Percentiles rank a stretch among this genome's conserved stretches.
Conservation (phyloP, 2,113 vertebrate genomes). For the Lagopus leucura region DNA sequence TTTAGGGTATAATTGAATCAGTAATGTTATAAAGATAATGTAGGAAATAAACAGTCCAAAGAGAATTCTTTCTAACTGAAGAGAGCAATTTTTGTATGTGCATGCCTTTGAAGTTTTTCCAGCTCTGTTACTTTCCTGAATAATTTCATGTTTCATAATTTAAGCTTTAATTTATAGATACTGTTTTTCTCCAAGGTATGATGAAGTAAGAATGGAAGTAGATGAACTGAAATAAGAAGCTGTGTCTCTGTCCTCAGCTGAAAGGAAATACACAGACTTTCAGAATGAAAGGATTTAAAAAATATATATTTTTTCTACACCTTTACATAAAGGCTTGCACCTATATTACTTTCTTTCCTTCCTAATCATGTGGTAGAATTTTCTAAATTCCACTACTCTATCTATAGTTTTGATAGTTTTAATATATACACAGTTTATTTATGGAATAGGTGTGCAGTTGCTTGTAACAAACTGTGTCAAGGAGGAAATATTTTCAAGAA, state of each 20-base stretch:
- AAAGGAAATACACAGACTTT: not conserved
- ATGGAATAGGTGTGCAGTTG: not conserved
- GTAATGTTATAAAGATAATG: not conserved
- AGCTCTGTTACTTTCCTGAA: not conserved
- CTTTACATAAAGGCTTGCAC: rapidly evolving
- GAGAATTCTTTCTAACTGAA: not conserved
- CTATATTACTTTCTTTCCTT: not conserved
- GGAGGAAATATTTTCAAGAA: not conserved
- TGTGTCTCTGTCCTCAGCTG: not conserved
- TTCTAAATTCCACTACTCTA: not conserved
- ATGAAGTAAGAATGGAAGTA: not conserved
- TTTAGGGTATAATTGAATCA: not conserved
- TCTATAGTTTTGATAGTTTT: not conserved
- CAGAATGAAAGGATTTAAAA: not conserved
- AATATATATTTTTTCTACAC: too few relatives aligned
- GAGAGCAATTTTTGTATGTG: not conserved
- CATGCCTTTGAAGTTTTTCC: not conserved
- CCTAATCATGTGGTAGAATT: not conserved
- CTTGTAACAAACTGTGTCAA: not conserved
- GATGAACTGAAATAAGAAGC: not conserved
- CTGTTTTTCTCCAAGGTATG: not conserved
- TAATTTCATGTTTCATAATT: not conserved
- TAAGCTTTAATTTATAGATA: not conserved
- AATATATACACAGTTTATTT: rapidly evolving
- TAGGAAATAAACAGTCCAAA: not conserved